Evolutionary conservation across 1,140 invertebrate species (phyloP).

Genomic region (Parasteatoda tepidariorum): DNA sequence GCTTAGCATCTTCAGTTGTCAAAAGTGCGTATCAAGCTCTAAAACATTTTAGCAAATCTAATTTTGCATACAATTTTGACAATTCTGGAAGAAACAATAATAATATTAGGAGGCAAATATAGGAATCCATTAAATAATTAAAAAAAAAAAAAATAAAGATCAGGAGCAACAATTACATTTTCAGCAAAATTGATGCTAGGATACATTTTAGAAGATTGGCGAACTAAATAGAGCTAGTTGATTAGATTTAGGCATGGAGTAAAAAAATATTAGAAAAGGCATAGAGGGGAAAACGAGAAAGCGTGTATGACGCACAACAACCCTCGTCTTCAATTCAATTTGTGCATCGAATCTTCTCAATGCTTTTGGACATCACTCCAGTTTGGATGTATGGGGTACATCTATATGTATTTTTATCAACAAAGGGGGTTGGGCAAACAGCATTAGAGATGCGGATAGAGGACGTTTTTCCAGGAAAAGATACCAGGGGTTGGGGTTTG

Average conservation of each 20-base stretch:
- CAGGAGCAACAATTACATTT: too few relatives aligned
- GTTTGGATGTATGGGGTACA: not conserved
- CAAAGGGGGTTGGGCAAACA: slow-evolving; percentile 38
- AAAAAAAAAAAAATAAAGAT: too few relatives aligned
- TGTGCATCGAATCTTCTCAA: not conserved
- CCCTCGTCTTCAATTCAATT: slow-evolving; percentile 54
- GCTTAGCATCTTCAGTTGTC: too few relatives aligned
- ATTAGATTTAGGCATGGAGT: slow-evolving; percentile 36
- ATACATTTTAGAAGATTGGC: not conserved
- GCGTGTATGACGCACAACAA: too few relatives aligned
- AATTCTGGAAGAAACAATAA: too few relatives aligned
- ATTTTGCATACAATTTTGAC: too few relatives aligned
- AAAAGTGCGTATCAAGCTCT: too few relatives aligned
- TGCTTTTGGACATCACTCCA: slow-evolving; percentile 2
- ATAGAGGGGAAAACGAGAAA: slow-evolving; percentile 10
- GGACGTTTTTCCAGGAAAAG: slow-evolving; percentile 34
- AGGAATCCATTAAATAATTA: too few relatives aligned
- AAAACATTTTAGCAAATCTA: too few relatives aligned
- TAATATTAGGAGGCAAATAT: too few relatives aligned
- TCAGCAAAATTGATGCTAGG: not conserved
- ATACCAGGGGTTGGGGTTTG: not conserved
- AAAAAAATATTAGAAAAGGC: slow-evolving; percentile 14
- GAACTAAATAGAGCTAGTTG: slow-evolving; percentile 5
- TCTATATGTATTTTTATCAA: slow-evolving; percentile 51
- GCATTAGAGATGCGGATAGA: slow-evolving; percentile 44